phyloP scores from a whole-genome alignment of 2,888 invertebrate genomes.

The Ariolimax columbianus region DNA sequence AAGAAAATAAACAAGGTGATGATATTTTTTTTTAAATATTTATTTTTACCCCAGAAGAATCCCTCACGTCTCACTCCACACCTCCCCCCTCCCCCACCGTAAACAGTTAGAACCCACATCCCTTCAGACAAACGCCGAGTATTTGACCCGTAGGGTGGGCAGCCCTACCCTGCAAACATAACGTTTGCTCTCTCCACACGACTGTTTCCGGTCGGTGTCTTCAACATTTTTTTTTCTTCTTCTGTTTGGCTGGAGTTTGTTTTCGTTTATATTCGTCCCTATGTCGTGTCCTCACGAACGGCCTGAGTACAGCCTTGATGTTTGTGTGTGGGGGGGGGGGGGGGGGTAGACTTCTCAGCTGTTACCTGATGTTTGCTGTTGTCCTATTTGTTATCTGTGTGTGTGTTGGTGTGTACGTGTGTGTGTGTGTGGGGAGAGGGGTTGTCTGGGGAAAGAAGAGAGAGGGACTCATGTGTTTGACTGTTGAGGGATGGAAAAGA shows the following conservation, averaged over 20 bases:
- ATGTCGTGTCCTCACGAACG: constrained; percentile 27
- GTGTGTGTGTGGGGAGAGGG: background rate
- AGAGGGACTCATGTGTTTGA: too few relatives aligned
- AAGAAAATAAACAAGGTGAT: too few relatives aligned
- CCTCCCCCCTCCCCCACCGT: background rate
- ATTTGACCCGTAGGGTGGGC: constrained; percentile 38
- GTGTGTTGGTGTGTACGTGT: background rate
- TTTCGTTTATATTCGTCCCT: constrained; percentile 11
- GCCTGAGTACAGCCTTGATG: background rate
- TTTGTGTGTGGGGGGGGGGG: background rate
- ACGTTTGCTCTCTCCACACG: background rate
- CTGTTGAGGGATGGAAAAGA: too few relatives aligned
- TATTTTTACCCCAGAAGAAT: too few relatives aligned
- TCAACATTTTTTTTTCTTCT: constrained; percentile 4
- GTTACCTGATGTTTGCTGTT: background rate
- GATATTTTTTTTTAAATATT: too few relatives aligned
- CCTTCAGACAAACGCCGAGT: constrained; percentile 25
- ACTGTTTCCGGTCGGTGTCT: constrained; percentile 31
- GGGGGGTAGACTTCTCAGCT: background rate
- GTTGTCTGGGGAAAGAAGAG: too few relatives aligned
- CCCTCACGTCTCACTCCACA: background rate
- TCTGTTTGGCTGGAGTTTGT: background rate
- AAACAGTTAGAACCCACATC: background rate
- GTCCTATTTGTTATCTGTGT: background rate
- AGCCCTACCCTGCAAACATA: constrained; percentile 36